phyloP scores from a whole-genome alignment of 2,113 vertebrate genomes.

The Mirounga angustirostris region DNA sequence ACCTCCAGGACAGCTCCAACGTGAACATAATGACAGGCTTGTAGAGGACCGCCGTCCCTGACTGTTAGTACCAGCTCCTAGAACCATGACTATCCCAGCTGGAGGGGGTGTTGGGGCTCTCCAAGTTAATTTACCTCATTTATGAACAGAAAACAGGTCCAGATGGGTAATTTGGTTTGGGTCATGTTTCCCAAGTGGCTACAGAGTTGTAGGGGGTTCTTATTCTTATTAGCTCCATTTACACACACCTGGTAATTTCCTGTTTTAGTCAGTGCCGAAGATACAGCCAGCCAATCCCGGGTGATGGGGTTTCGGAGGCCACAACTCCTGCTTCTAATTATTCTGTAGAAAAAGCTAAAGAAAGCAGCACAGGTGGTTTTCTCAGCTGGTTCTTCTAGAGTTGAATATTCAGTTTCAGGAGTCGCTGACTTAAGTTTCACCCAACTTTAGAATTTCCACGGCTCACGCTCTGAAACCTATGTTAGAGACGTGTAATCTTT shows the following conservation, averaged over 20 bases:
- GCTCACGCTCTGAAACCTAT: not conserved
- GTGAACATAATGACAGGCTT: not conserved
- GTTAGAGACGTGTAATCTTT: not conserved
- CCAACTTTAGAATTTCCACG: slow-evolving; percentile 18
- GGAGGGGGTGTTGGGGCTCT: not conserved
- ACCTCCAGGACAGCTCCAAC: too few relatives aligned
- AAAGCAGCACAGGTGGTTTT: slow-evolving; percentile 15
- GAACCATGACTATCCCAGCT: not conserved
- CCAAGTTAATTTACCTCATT: not conserved
- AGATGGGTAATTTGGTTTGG: not conserved
- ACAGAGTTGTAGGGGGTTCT: not conserved
- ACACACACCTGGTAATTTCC: not conserved
- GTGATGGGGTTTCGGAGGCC: not conserved
- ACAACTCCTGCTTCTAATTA: not conserved
- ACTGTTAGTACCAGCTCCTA: not conserved
- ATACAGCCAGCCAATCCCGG: not conserved
- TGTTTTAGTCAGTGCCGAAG: not conserved
- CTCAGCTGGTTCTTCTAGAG: not conserved
- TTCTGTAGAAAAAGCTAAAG: not conserved
- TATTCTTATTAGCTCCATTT: not conserved
- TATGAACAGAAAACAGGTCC: not conserved
- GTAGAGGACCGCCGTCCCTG: not conserved
- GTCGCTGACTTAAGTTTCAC: not conserved
- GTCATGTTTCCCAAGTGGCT: not conserved
- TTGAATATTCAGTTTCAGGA: slow-evolving; percentile 19